Evolutionary conservation across 2,888 invertebrate species (phyloP).

Genomic region (Oxycera nigricornis): DNA sequence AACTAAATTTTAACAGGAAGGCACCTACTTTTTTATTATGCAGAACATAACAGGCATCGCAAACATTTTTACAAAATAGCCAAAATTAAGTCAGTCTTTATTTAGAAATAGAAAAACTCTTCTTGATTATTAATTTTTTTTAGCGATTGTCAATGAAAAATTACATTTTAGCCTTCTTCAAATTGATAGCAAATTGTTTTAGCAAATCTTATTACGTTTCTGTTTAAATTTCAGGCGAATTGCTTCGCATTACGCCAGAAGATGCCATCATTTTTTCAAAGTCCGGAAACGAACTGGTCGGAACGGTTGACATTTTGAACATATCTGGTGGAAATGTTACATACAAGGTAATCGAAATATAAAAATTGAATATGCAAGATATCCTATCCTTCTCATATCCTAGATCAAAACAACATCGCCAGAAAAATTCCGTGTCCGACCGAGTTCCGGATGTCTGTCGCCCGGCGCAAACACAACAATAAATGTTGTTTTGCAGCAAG

Average conservation of each 20-base stretch:
- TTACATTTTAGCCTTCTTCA: too few species aligned
- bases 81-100: too few species aligned
- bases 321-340: conserved; percentile 69
- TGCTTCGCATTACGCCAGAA: conserved; percentile 71
- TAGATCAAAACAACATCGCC: conserved; percentile 96
- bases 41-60: too few species aligned
- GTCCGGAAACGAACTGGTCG: conserved; percentile 70
- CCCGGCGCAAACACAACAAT: conserved; percentile 72
- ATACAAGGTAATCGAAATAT: conserved; percentile 68
- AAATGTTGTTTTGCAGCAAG: conserved; percentile 77
- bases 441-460: conserved; percentile 79
- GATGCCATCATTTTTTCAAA: conserved; percentile 74
- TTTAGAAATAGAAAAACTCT: too few species aligned
- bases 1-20: too few species aligned
- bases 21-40: too few species aligned
- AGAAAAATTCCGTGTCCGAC: conserved; percentile 92
- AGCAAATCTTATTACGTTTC: not conserved
- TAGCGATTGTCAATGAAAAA: too few species aligned
- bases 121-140: too few species aligned
- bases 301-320: conserved; percentile 75
- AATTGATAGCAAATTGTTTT: too few species aligned
- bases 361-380: not conserved
- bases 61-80: too few species aligned
- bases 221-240: conserved; percentile 63
- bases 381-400: not conserved